phyloP scores from a whole-genome alignment of 1,140 invertebrate species.

The Drosophila punjabiensis region DNA sequence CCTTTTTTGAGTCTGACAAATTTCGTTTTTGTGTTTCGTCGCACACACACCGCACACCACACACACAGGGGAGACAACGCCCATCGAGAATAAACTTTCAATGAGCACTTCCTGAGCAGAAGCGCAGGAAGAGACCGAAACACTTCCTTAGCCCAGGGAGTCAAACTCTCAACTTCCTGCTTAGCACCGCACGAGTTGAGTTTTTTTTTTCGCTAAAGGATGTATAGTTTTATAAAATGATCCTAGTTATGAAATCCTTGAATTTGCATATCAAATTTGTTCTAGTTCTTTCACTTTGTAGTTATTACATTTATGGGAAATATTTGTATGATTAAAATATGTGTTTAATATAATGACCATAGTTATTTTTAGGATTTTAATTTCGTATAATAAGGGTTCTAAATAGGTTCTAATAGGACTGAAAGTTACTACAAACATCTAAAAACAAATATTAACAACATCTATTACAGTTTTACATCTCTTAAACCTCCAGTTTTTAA shows the following conservation, averaged over 20 bases:
- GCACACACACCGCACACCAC: slow-evolving; percentile 6
- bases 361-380: neutral
- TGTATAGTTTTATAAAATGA: neutral
- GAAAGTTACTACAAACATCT: neutral
- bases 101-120: slow-evolving; percentile 20
- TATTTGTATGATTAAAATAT: neutral
- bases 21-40: slow-evolving; percentile 14
- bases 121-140: slow-evolving; percentile 17
- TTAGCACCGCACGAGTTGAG: neutral
- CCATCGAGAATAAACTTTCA: slow-evolving; percentile 18
- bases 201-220: neutral
- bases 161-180: slow-evolving; percentile 5
- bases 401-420: neutral
- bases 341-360: neutral
- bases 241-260: neutral
- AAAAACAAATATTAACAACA: neutral
- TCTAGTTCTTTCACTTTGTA: too few species aligned
- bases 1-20: slow-evolving; percentile 11
- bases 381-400: neutral
- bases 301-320: neutral
- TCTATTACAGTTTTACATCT: neutral
- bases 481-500: neutral
- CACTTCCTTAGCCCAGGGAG: slow-evolving; percentile 11
- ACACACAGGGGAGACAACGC: slow-evolving; percentile 5
- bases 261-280: neutral